Evolutionary conservation across 2,113 vertebrate species (phyloP), one percentile per base, ranked within the genome.

Genomic region (Scytalopus superciliaris): DNA sequence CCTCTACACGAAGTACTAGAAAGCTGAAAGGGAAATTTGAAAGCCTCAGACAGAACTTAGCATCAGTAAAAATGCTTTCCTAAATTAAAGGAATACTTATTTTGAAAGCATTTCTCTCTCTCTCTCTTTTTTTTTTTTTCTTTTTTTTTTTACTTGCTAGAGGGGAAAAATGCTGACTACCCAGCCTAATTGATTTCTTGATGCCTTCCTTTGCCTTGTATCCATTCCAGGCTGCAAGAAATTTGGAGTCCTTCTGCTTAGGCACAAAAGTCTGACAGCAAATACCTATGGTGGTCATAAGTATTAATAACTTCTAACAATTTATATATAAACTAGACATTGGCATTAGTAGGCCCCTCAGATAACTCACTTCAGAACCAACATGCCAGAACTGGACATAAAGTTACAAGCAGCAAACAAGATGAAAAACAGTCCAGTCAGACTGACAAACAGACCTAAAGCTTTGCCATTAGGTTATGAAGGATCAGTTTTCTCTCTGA

Each of bases 311-410:
- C 35, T 52, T 56, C 30, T 52, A 40, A 39, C 4, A 64, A 15
- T 60, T 50, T 64, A 42, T 13, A 28, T 6, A 42, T 45, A 0
- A 80, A 59, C 6, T 22, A 50, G 42, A 84, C 19, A 3, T 60
- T 28, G 25, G 28, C 31, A 78, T 6, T 24, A 47, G 18, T 14
- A 45, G 10, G 13, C 13, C 49, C 3, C n/a, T 82, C 49, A 37
- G 42, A 12, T 7, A 72, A 79, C 12, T 24, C 40, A 14, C 31
- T 72, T 37, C 62, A 45, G 57, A 94, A 75, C 12, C 24, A 37
- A 50, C 0, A 2, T 6, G 5, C 5, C 13, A 64, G 60, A 80
- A 72, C 0, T 53, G 44, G 28, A 68, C 57, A 37, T 22, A 22
- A 66, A 75, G 8, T 24, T 68, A 22, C 47, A 70, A 4, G 31